Percentiles rank a stretch among this genome's conserved stretches.
Conservation (phyloP, 2,888 invertebrate species). For the Endotricha flammealis region DNA sequence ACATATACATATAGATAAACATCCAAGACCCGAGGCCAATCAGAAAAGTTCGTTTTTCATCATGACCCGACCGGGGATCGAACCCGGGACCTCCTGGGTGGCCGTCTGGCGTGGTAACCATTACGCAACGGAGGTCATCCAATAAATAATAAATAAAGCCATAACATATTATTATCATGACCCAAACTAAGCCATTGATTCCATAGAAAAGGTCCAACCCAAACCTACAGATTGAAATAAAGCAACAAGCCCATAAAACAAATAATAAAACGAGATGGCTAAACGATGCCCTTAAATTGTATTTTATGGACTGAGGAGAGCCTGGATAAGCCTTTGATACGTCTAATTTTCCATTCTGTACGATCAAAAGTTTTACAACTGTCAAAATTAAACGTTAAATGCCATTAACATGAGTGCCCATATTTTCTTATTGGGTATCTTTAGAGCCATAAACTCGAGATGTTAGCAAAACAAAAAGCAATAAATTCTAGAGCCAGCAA, state of each 20-base stretch:
- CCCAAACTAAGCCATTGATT: not conserved
- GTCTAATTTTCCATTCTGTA: slow-evolving; percentile 28
- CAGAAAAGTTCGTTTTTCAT: too few species aligned
- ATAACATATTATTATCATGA: not conserved
- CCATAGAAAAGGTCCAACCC: not conserved
- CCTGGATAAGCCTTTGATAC: slow-evolving; percentile 30
- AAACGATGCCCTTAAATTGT: slow-evolving; percentile 42
- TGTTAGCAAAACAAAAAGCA: too few species aligned
- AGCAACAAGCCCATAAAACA: slow-evolving; percentile 37
- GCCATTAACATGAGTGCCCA: slow-evolving; percentile 1
- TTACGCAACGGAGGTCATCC: too few species aligned
- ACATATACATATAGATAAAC: too few species aligned
- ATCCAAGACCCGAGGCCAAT: too few species aligned
- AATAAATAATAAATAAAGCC: too few species aligned
- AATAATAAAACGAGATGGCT: slow-evolving; percentile 41
- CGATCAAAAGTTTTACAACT: slow-evolving; percentile 22
- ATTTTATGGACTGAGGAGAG: slow-evolving; percentile 39
- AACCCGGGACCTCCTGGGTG: too few species aligned
- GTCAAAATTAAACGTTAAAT: slow-evolving; percentile 8
- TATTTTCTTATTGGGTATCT: slow-evolving; percentile 7
- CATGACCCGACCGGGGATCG: too few species aligned
- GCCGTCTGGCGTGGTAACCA: too few species aligned
- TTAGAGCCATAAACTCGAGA: slow-evolving; percentile 1
- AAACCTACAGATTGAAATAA: slow-evolving; percentile 21
- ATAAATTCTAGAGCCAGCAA: slow-evolving; percentile 2